phyloP scores from a whole-genome alignment of 2,113 vertebrate species.

The Urocynchramus pylzowi region DNA sequence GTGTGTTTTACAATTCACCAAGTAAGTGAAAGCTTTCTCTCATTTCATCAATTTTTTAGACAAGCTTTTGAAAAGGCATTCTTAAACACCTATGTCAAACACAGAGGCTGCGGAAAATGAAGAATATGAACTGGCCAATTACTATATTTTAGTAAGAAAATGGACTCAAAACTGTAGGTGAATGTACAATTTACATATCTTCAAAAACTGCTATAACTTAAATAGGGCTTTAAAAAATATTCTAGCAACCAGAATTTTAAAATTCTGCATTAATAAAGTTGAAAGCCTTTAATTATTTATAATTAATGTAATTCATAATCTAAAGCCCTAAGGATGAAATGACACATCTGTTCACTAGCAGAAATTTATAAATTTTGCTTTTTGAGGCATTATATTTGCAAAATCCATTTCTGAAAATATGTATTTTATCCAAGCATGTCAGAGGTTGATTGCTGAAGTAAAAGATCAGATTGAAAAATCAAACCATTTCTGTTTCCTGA shows the following conservation, averaged over 20 bases:
- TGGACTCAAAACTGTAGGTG: neutral
- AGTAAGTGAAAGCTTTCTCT: slow-evolving; percentile 13
- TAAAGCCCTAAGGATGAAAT: neutral
- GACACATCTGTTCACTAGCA: neutral
- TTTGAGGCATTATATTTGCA: neutral
- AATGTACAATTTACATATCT: neutral
- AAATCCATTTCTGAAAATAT: neutral
- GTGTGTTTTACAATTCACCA: slow-evolving; percentile 26
- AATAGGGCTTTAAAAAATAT: neutral
- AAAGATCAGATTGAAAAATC: neutral
- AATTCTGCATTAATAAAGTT: neutral
- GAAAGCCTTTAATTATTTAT: too few relatives aligned
- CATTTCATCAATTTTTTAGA: slow-evolving; percentile 41
- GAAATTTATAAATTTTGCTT: neutral
- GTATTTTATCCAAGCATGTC: neutral
- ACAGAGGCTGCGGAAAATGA: neutral
- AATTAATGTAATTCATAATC: neutral
- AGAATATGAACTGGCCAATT: neutral
- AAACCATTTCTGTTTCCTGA: neutral
- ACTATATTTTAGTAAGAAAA: neutral
- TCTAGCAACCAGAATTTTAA: neutral
- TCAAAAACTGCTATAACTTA: neutral
- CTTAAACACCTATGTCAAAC: neutral
- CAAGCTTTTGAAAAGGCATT: slow-evolving; percentile 29
- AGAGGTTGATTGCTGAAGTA: neutral